Percentiles rank a stretch among this genome's conserved stretches.
Conservation (phyloP, 2,797 vertebrate species). For the Vultur gryphus region DNA sequence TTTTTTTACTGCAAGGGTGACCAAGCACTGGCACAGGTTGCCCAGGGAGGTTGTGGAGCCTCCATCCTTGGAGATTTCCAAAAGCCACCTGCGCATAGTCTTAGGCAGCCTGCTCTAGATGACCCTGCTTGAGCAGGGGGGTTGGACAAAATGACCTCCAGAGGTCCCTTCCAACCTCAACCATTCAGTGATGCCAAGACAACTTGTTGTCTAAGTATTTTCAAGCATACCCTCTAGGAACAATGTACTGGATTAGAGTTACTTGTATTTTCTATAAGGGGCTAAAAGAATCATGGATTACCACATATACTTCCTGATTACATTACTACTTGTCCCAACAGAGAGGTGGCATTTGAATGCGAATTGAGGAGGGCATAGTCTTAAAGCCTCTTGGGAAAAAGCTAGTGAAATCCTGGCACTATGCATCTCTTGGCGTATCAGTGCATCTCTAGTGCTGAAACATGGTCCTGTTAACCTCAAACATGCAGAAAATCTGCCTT, state of each 20-base stretch:
- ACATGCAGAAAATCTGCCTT: neutral
- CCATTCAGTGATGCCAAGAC: neutral
- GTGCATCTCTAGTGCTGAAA: neutral
- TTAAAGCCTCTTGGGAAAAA: neutral
- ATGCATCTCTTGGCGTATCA: neutral
- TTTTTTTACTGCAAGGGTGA: neutral
- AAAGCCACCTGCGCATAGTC: neutral
- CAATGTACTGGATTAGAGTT: accelerated
- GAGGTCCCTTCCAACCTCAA: neutral
- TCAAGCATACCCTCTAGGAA: neutral
- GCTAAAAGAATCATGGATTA: neutral
- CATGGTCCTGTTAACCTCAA: neutral
- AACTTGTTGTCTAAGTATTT: neutral
- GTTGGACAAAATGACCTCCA: neutral
- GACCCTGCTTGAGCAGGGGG: neutral
- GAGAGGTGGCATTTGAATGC: neutral
- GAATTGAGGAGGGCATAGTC: neutral
- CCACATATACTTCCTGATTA: neutral
- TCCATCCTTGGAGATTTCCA: neutral
- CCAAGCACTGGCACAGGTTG: neutral
- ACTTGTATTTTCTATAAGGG: neutral
- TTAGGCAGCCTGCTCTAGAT: neutral
- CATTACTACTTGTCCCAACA: neutral
- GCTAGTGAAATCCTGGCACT: accelerated
- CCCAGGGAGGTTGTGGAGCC: neutral